Percentiles rank a stretch among this genome's conserved stretches.
phyloP scores from a whole-genome alignment of 2,888 invertebrate genomes.

The Clanis bilineata region DNA sequence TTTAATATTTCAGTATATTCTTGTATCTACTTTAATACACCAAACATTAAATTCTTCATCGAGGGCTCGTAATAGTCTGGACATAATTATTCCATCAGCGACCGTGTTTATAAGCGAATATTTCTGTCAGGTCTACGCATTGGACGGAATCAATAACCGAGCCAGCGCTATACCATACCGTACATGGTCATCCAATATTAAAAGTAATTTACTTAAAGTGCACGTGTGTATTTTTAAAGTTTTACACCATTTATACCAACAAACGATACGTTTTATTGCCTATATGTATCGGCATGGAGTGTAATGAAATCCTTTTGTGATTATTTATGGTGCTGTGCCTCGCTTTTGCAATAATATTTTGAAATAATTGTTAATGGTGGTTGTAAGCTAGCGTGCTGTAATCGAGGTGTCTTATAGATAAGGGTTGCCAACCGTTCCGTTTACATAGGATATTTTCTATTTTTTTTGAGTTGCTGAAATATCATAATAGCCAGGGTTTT shows the following conservation, averaged over 20 bases:
- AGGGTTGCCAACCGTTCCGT: no score
- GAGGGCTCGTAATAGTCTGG: neutral
- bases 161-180: constrained; percentile 12
- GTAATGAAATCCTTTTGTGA: constrained; percentile 28
- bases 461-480: no score
- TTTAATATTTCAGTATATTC: no score
- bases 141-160: neutral
- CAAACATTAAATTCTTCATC: neutral
- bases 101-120: neutral
- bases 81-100: neutral
- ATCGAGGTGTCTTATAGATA: neutral
- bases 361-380: constrained; percentile 24
- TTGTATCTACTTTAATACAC: no score
- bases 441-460: no score
- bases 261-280: constrained; percentile 27
- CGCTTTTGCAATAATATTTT: constrained; percentile 28
- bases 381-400: constrained; percentile 9
- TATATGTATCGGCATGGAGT: constrained; percentile 23
- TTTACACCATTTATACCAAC: constrained; percentile 31
- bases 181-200: constrained; percentile 22
- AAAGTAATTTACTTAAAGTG: constrained; percentile 25
- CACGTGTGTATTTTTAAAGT: constrained; percentile 27
- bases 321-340: constrained; percentile 26
- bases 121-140: neutral
- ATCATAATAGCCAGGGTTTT: no score